Evolutionary conservation across 1,140 invertebrate species (phyloP).

Genomic region (Camponotus pennsylvanicus): DNA sequence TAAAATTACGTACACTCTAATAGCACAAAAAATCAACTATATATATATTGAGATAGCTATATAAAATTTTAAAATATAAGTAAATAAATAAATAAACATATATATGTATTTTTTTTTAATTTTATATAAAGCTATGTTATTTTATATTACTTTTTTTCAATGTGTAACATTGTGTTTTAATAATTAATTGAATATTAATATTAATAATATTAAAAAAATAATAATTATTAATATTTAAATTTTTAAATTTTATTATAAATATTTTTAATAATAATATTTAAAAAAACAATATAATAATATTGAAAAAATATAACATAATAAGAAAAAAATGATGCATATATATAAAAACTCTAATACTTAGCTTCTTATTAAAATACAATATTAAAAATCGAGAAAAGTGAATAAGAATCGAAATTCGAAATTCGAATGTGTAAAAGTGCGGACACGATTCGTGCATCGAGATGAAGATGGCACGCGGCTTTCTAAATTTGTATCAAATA

Average conservation of each 20-base stretch:
- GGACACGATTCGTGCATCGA: constrained; percentile 11
- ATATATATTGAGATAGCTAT: too few species aligned
- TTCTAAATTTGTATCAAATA: constrained; percentile 82
- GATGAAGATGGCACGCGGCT: constrained; percentile 66
- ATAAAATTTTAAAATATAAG: too few species aligned
- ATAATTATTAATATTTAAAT: too few species aligned
- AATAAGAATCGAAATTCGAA: background rate
- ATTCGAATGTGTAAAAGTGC: constrained; percentile 3
- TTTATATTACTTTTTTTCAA: background rate
- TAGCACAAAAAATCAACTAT: too few species aligned
- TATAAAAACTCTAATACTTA: background rate
- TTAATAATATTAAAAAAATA: too few species aligned
- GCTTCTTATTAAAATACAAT: background rate
- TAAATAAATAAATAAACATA: too few species aligned
- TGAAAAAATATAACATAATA: too few species aligned
- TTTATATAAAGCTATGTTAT: background rate
- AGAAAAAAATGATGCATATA: too few species aligned
- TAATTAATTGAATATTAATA: background rate
- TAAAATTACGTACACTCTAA: background rate
- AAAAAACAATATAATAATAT: too few species aligned
- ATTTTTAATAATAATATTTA: too few species aligned
- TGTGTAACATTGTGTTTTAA: background rate
- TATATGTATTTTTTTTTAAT: too few species aligned
- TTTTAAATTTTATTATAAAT: too few species aligned
- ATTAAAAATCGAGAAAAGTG: background rate